Base-by-base conservation (phyloP, 2,888 invertebrate genomes). In the Spodoptera picta region DNA sequence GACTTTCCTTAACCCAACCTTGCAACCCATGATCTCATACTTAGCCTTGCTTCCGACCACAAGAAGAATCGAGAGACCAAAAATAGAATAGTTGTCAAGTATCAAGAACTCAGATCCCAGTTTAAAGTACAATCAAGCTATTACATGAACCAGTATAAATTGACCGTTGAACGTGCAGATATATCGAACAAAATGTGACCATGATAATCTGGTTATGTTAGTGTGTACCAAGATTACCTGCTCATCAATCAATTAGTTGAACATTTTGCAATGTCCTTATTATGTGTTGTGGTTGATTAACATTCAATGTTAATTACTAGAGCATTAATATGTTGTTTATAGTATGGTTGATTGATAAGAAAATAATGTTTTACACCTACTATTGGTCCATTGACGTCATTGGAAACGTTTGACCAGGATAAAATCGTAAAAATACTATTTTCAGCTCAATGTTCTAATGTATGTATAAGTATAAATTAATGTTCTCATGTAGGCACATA, bases 261-360 rank as follows among this genome's bases (percentile, higher is more conserved):
- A 60, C 46, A 54, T 59, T 66, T 55, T 53, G 52, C 54, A 57
- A 61, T 31, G 1, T 31, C 42, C 41, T 47, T 50, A 55, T 61
- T 62, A 44, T 45, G n/a, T 23, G 41, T 61, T 77, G 74, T 48
- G 71, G 74, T 71, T 61, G 46, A 55, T 24, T 52, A 52, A 49
- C 49, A 24, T 54, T n/a, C 42, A 60, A 36, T 45, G 44, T 48
- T 63, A 69, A 75, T 69, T 65, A 72, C 60, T 58, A 57, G 27
- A 48, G 45, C 52, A 58, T 64, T 47, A 68, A 60, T 46, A 61
- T 14, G 49, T 66, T 75, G 47, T 75, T 75, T 53, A 57, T 41
- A 27, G 42, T 23, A 42, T 14, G 46, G 23, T 9, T 19, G n/a
- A 31, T 4, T 47, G 71, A 63, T 67, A 63, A 53, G 23, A 47